Evolutionary conservation across 2,113 vertebrate species (phyloP).

Genomic region (Morone chrysops): DNA sequence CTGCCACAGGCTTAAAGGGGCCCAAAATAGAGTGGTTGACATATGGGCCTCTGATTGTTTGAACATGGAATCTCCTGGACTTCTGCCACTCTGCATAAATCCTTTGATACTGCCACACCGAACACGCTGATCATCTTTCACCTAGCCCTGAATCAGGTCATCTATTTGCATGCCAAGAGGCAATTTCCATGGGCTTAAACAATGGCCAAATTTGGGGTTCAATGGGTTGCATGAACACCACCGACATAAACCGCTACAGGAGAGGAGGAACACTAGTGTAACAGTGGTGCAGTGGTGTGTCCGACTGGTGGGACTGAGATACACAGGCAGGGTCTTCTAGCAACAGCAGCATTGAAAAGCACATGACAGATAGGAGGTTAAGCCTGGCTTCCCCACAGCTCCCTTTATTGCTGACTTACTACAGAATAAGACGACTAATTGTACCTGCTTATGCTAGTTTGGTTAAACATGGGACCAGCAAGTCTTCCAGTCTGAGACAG

Average conservation of each 20-base stretch:
- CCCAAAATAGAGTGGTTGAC: constrained; percentile 84
- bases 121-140: constrained; percentile 77
- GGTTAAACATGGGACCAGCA: constrained; percentile 77
- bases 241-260: constrained; percentile 57
- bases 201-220: constrained; percentile 72
- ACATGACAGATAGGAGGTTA: constrained; percentile 64
- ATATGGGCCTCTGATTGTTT: constrained; percentile 86
- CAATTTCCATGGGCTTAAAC: constrained; percentile 73
- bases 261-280: constrained; percentile 47
- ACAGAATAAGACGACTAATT: constrained; percentile 78
- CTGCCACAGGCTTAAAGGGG: constrained; percentile 72
- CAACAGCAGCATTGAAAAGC: constrained; percentile 76
- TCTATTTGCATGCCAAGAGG: constrained; percentile 71
- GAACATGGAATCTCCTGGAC: constrained; percentile 83
- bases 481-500: constrained; percentile 73
- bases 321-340: constrained; percentile 60
- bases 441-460: constrained; percentile 79
- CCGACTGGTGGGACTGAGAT: constrained; percentile 53
- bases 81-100: constrained; percentile 77
- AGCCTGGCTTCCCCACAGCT: constrained; percentile 64
- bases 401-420: constrained; percentile 85
- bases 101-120: constrained; percentile 72
- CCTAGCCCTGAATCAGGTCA: constrained; percentile 69
- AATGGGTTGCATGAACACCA: constrained; percentile 50
- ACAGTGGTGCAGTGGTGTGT: constrained; percentile 47